These are phyloP conservation scores for Micoletzkya japonica DNA, from an alignment of 2,888 invertebrate genomes.

Conservation along the genomic window DNA sequence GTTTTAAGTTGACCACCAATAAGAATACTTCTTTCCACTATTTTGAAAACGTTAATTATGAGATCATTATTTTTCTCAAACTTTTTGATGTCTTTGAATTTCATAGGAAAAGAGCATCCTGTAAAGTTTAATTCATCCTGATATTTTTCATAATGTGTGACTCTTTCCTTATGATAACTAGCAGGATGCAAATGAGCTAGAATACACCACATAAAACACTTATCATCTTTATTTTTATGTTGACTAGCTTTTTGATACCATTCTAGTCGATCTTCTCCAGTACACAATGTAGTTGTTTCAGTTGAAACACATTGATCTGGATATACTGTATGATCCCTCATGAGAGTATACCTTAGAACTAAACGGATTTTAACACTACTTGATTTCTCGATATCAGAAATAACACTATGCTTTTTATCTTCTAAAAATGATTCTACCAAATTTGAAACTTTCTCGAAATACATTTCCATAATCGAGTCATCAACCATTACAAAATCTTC, in stretches of 20 bases:
- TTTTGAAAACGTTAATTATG: slow-evolving; percentile 35
- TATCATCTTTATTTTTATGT: slow-evolving; percentile 35
- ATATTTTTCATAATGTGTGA: slow-evolving; percentile 33
- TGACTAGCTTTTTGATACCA: slow-evolving; percentile 30
- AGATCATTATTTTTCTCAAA: slow-evolving; percentile 43
- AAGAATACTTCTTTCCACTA: slow-evolving; percentile 27
- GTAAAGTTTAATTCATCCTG: slow-evolving; percentile 38
- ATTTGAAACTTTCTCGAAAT: background rate
- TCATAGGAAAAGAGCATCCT: slow-evolving; percentile 34
- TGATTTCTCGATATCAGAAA: slow-evolving; percentile 32
- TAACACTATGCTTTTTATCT: slow-evolving; percentile 32
- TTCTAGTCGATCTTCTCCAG: slow-evolving; percentile 31
- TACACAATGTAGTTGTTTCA: slow-evolving; percentile 29
- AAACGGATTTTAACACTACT: slow-evolving; percentile 34
- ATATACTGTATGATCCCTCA: slow-evolving; percentile 29
- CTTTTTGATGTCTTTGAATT: slow-evolving; percentile 36
- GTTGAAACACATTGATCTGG: slow-evolving; percentile 22
- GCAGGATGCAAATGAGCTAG: slow-evolving; percentile 36
- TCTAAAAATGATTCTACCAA: slow-evolving; percentile 29
- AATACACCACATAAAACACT: slow-evolving; percentile 39
- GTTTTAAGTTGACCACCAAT: background rate
- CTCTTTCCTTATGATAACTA: slow-evolving; percentile 32
- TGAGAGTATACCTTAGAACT: slow-evolving; percentile 27
- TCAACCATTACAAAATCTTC: background rate
- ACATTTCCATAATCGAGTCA: background rate